Conservation (phyloP, 2,888 invertebrate species). For the Temnothorax unifasciatus region DNA sequence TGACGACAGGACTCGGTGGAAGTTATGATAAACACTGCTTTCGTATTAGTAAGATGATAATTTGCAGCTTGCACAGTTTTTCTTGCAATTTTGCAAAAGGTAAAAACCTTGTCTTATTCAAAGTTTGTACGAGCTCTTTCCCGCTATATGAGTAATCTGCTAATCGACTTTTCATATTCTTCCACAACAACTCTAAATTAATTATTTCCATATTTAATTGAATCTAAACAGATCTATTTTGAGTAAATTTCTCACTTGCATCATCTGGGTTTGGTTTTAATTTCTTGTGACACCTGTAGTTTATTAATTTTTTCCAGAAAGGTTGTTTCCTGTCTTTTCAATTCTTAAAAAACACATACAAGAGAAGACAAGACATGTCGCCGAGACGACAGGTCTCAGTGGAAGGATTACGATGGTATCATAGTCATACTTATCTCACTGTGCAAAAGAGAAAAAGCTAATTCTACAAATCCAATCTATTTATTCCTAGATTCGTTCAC, state of each 20-base stretch:
- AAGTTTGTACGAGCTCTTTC: constrained; percentile 85
- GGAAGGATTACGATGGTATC: background rate
- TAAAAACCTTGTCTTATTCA: constrained; percentile 83
- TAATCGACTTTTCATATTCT: constrained; percentile 88
- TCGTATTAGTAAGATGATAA: constrained; percentile 84
- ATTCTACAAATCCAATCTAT: background rate
- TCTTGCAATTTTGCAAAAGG: constrained; percentile 83
- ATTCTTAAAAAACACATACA: constrained; percentile 79
- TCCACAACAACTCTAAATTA: constrained; percentile 86
- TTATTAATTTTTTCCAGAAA: constrained; percentile 87
- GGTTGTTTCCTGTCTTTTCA: constrained; percentile 87
- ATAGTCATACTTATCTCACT: constrained; percentile 5
- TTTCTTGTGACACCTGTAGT: constrained; percentile 87
- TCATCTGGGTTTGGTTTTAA: constrained; percentile 86
- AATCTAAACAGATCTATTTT: background rate
- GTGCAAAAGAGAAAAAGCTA: constrained; percentile 1
- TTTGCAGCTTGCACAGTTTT: constrained; percentile 84
- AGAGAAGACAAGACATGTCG: no score
- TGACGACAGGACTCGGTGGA: background rate
- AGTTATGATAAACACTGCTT: constrained; percentile 80
- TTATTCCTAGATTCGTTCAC: background rate
- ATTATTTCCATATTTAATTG: constrained; percentile 3
- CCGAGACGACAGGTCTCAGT: background rate
- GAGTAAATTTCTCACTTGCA: constrained; percentile 79
- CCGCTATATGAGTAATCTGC: constrained; percentile 87